Evolutionary conservation across 30 jellyfish, hydroid and myxozoan genomes (phyloP), one percentile per base, ranked within the genome.

Genomic region (Cassiopea andromeda): DNA sequence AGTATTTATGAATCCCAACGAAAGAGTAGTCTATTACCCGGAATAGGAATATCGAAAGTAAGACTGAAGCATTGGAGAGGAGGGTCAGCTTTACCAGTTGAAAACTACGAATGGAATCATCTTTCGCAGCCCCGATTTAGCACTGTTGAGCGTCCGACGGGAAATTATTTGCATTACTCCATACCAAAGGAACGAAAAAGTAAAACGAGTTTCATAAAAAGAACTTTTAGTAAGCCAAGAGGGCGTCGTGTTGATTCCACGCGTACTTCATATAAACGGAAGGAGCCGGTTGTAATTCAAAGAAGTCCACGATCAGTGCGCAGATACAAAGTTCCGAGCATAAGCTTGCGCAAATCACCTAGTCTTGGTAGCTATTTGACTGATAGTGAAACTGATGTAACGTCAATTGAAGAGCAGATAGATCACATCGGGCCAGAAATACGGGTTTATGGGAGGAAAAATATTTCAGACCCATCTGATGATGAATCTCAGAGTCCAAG

Each of bases 361-460:
- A 60, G 67, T 12, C 78, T 49, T 14, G 60, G 80, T 38, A 80
- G 44, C 45, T 83, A 83, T 61, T 48, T 83, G 2, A 60, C 78
- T 14, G 91, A 83, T 44, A 14, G 76, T 43, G 84, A 69, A 8
- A 71, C 84, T 1, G 84, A 70, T 48, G 85, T 45, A 70, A 71
- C 84, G 44, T 44, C 75, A 47, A 46, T 73, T 2, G 87, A 70
- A 27, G 92, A 57, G 38, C 9, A 27, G 38, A 27, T 27, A 27
- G 38, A 27, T 27, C 38, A 54, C 64, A 46, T 70, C 7, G 15
- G 27, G 54, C 92, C 85, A 45, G 61, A 73, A 72, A 70, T 48
- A 83, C 85, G 68, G 50, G 2, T 76, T 7, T 49, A 83, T 73
- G 85, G 76, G 1, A 83, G 85, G 48, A 83, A 17, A 46, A 79